Conservation (phyloP, 2,797 vertebrate genomes). For the Macroramphosus scolopax region DNA sequence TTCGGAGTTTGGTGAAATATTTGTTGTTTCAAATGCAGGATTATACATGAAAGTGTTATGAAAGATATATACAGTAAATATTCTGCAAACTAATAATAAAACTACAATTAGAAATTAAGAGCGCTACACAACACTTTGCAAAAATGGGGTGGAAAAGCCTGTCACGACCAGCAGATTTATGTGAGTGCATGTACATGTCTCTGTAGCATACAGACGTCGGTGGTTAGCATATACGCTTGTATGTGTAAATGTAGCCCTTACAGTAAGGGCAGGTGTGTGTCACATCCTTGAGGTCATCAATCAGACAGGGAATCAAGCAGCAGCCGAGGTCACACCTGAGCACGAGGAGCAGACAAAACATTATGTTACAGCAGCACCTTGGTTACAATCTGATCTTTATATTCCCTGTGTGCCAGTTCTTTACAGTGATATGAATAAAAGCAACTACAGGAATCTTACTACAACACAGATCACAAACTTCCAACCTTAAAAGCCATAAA, state of each 20-base stretch:
- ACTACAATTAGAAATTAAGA: constrained; percentile 56
- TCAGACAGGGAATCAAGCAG: constrained; percentile 96
- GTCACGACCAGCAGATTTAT: constrained; percentile 55
- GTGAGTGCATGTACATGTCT: constrained; percentile 57
- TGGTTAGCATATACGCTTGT: constrained; percentile 98
- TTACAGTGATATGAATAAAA: not conserved
- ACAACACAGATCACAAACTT: not conserved
- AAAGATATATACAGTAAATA: constrained; percentile 63
- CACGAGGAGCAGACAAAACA: not conserved
- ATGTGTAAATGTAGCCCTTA: constrained; percentile 99
- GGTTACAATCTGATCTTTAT: too few species aligned
- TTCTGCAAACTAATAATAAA: constrained; percentile 57
- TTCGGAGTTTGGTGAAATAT: constrained; percentile 29
- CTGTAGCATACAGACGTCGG: constrained; percentile 54
- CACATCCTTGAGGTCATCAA: constrained; percentile 98
- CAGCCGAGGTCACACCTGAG: constrained; percentile 94
- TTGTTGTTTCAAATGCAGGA: constrained; percentile 50
- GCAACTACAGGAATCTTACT: not conserved
- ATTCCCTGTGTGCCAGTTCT: not conserved
- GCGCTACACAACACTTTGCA: constrained; percentile 60
- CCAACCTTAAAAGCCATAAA: too few species aligned
- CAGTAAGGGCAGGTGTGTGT: constrained; percentile 97
- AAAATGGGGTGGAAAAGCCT: constrained; percentile 37
- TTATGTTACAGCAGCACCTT: not conserved
- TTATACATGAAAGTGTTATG: constrained; percentile 48